Percentiles rank a stretch among this genome's conserved stretches.
phyloP scores from a whole-genome alignment of 2,113 vertebrate species.

The Sceloporus undulatus region DNA sequence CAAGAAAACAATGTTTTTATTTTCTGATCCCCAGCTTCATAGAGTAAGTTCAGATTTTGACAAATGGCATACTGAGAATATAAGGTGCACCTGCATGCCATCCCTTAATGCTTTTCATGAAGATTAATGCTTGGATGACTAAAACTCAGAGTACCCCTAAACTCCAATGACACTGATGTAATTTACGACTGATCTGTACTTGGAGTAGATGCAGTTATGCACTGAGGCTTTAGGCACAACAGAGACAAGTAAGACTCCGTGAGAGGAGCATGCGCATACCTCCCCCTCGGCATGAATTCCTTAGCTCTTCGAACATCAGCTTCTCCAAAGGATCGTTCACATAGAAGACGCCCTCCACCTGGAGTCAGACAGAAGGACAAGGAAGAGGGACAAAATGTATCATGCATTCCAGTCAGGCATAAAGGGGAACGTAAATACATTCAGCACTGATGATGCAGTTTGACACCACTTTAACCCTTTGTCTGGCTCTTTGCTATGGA shows the following conservation, averaged over 20 bases:
- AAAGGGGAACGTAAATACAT: background rate
- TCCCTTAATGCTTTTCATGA: background rate
- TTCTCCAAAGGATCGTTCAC: conserved; percentile 97
- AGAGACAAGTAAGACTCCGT: background rate
- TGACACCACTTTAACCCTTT: too few relatives aligned
- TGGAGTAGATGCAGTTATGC: background rate
- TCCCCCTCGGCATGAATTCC: conserved; percentile 94
- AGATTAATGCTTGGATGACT: background rate
- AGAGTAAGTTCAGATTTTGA: background rate
- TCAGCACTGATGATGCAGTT: too few relatives aligned
- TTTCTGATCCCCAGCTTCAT: background rate
- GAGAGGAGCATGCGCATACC: conserved; percentile 75
- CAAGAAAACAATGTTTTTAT: background rate
- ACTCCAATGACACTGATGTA: background rate
- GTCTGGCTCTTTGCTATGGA: too few relatives aligned
- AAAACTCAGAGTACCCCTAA: background rate
- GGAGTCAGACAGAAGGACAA: conserved; percentile 36
- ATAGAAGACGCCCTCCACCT: conserved; percentile 97
- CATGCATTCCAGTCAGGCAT: background rate
- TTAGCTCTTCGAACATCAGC: conserved; percentile 96
- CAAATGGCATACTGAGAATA: background rate
- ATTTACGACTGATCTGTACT: background rate
- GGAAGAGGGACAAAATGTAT: background rate
- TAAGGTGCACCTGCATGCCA: background rate
- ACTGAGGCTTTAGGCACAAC: background rate